phyloP scores from a whole-genome alignment of 1,140 invertebrate species.

The Stegodyphus dumicola region DNA sequence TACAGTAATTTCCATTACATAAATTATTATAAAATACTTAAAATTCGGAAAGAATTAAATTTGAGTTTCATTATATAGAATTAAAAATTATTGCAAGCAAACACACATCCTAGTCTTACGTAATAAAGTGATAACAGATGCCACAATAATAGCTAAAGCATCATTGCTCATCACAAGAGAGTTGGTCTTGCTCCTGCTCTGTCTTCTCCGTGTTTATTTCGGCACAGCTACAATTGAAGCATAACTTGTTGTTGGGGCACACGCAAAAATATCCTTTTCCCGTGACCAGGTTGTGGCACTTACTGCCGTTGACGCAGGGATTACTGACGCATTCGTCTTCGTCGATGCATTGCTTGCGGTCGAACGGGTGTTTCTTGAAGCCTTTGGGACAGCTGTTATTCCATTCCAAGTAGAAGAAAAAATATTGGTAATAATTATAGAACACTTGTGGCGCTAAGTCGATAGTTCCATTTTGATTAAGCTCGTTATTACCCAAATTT shows the following conservation, averaged over 20 bases:
- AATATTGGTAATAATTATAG: too few relatives aligned
- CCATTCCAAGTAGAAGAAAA: too few relatives aligned
- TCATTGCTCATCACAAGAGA: conserved; percentile 52
- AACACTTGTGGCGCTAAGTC: too few relatives aligned
- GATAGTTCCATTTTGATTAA: too few relatives aligned
- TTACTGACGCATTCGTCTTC: conserved; percentile 91
- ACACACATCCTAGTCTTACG: conserved; percentile 61
- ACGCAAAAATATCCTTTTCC: conserved; percentile 65
- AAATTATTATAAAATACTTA: too few relatives aligned
- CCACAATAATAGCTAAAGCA: conserved; percentile 62
- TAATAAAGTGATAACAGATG: conserved; percentile 58
- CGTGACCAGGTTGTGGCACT: conserved; percentile 74
- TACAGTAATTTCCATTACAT: too few relatives aligned
- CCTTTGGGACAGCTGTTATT: conserved; percentile 86
- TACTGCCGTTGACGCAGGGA: conserved; percentile 82
- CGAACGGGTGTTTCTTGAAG: conserved; percentile 80
- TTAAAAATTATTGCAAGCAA: too few relatives aligned
- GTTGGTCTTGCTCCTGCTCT: not conserved
- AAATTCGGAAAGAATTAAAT: too few relatives aligned
- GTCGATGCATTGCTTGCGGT: conserved; percentile 90
- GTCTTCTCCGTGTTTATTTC: conserved; percentile 77
- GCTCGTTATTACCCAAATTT: too few relatives aligned
- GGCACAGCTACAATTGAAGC: conserved; percentile 86
- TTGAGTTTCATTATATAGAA: too few relatives aligned
- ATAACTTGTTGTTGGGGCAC: conserved; percentile 89